Evolutionary conservation across 2,888 invertebrate genomes (phyloP).

Genomic region (Dryomyza anilis): DNA sequence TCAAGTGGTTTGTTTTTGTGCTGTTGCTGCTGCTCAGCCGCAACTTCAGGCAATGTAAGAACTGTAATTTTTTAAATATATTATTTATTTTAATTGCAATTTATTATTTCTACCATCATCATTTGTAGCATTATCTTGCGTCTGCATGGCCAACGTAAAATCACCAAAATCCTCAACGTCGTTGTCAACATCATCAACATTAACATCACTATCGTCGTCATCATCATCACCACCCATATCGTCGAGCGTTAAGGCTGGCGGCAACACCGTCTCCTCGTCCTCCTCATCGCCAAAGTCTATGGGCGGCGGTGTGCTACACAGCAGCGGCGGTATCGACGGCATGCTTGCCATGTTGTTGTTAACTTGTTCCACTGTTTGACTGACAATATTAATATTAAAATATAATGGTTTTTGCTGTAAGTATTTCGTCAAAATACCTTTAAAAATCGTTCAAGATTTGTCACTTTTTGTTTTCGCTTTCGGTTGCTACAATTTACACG

Average conservation of each 20-base stretch:
- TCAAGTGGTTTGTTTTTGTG: slow-evolving; percentile 5
- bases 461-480: too few species aligned
- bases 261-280: slow-evolving; percentile 57
- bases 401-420: too few species aligned
- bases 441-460: too few species aligned
- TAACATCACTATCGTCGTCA: too few species aligned
- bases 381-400: too few species aligned
- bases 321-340: slow-evolving; percentile 62
- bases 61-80: too few species aligned
- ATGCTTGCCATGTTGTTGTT: slow-evolving; percentile 33
- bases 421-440: too few species aligned
- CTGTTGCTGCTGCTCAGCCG: slow-evolving; percentile 7
- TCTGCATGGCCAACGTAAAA: slow-evolving; percentile 43
- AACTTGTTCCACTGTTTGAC: background rate
- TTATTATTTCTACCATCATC: slow-evolving; percentile 35
- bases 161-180: slow-evolving; percentile 58
- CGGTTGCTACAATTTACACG: background rate
- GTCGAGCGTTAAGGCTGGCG: slow-evolving; percentile 45
- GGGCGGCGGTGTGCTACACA: slow-evolving; percentile 67
- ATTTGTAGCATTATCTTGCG: slow-evolving; percentile 34
- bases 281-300: slow-evolving; percentile 61
- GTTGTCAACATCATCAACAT: too few species aligned
- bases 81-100: too few species aligned
- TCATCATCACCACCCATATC: too few species aligned
- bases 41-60: too few species aligned